Evolutionary conservation across 37 sponge, comb jelly and placozoan species (phyloP), one percentile per base, ranked within the genome.

Genomic region (Bolinopsis microptera): DNA sequence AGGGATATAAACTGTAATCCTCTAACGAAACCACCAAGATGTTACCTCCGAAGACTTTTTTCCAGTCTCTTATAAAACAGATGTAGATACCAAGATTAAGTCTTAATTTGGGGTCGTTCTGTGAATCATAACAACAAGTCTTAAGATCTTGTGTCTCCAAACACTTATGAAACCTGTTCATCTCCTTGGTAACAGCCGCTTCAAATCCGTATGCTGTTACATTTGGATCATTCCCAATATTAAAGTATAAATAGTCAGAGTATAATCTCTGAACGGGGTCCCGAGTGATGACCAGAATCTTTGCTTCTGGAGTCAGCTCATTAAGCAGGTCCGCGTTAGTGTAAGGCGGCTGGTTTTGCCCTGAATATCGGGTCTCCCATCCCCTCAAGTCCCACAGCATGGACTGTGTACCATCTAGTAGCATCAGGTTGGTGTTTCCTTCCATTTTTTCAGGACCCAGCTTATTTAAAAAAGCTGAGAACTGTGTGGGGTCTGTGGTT

Each of bases 191-290:
- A 22, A 86, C 90, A 8, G 41, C 40, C 27, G 0, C 31, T 18
- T 86, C 48, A n/a, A 86, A 86, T 40, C 22, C 21, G 1, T 24
- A 22, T n/a, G 90, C 61, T 28, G 61, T 33, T 1, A 23, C 31
- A 5, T 86, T 5, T 8, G 31, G 75, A 1, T 35, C 37, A 21
- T 27, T 21, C 2, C 2, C 41, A 41, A 0, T 23, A 86, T 8
- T 40, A 41, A 86, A 40, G 61, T 41, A 86, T 3, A 86, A 8
- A 23, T 86, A 86, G 30, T 86, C 90, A 0, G 90, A 86, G 90
- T 41, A 86, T 24, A 86, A 25, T 41, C 90, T 18, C 26, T 18
- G 8, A 26, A 86, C 90, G 1, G 90, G 90, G 26, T 86, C 48
- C 27, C 90, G 24, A 8, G 36, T 39, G 5, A 86, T 86, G 26